These are phyloP conservation scores for Ephydatia muelleri DNA, from an alignment of 37 sponge, comb jelly and placozoan species.

Conservation along the genomic window DNA sequence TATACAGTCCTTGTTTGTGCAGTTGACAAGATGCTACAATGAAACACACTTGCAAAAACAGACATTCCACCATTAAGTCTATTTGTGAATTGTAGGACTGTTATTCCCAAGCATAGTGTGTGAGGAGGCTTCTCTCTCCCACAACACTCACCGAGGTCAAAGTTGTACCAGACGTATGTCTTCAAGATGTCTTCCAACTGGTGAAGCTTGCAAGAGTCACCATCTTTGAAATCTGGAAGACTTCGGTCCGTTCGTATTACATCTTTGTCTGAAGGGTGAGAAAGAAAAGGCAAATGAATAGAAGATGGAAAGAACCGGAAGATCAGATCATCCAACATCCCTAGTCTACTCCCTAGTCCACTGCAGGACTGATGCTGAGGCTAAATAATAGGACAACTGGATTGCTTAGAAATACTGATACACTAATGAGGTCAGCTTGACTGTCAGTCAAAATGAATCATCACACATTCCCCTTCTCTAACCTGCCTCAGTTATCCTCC, in stretches of 20 bases:
- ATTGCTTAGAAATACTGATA: too few relatives aligned
- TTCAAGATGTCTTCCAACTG: constrained; percentile 85
- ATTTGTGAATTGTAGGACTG: too few relatives aligned
- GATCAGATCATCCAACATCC: too few relatives aligned
- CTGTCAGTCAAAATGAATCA: too few relatives aligned
- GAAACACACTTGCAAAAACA: background rate
- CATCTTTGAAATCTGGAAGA: constrained; percentile 50
- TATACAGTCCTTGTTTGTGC: background rate
- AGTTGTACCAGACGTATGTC: constrained; percentile 94
- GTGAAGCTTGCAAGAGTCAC: constrained; percentile 51
- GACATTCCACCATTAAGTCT: too few relatives aligned
- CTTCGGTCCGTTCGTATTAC: constrained; percentile 88
- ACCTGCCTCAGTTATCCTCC: background rate
- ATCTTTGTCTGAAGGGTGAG: constrained; percentile 83
- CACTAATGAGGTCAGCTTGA: too few relatives aligned
- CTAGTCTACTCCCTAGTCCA: too few relatives aligned
- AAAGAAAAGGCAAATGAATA: background rate
- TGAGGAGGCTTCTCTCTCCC: too few relatives aligned
- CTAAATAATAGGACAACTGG: too few relatives aligned
- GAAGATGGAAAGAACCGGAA: background rate
- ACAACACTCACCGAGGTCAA: constrained; percentile 87
- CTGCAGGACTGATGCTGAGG: too few relatives aligned
- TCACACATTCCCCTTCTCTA: background rate
- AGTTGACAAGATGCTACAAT: background rate
- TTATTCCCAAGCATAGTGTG: too few relatives aligned